A percentile compares a stretch with the other conserved stretches of the same genome.
phyloP scores from a whole-genome alignment of 2,113 vertebrate genomes.

The Hipposideros armiger region DNA sequence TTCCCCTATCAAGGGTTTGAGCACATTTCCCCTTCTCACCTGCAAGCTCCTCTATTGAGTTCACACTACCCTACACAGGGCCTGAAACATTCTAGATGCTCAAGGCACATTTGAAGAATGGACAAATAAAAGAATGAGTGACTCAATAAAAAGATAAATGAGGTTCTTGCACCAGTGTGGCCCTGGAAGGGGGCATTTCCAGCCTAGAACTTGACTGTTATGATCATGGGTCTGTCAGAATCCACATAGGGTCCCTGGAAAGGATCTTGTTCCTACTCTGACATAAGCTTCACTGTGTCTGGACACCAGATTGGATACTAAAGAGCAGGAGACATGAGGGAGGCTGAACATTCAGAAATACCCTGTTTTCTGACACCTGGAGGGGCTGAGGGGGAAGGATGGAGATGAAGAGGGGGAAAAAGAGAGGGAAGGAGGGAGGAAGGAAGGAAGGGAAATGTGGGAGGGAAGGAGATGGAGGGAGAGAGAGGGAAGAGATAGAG shows the following conservation, averaged over 20 bases:
- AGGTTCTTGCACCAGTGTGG: accelerated
- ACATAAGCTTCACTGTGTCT: neutral
- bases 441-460: neutral
- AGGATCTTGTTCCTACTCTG: neutral
- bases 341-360: slow-evolving; percentile 68
- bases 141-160: neutral
- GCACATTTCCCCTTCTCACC: neutral
- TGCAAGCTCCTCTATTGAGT: neutral
- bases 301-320: neutral
- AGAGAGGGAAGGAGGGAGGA: accelerated
- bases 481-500: too few species aligned
- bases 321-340: neutral
- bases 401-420: too few species aligned
- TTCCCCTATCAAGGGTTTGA: neutral
- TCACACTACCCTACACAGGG: neutral
- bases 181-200: neutral
- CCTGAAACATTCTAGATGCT: neutral
- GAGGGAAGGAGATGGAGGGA: neutral
- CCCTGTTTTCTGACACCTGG: slow-evolving; percentile 45
- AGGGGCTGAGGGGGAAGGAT: neutral
- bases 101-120: neutral
- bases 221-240: neutral
- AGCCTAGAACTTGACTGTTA: neutral
- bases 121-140: neutral
- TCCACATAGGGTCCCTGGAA: neutral